Conservation (phyloP, 2,113 vertebrate genomes). For the Cryptomyrus ogoouensis region DNA sequence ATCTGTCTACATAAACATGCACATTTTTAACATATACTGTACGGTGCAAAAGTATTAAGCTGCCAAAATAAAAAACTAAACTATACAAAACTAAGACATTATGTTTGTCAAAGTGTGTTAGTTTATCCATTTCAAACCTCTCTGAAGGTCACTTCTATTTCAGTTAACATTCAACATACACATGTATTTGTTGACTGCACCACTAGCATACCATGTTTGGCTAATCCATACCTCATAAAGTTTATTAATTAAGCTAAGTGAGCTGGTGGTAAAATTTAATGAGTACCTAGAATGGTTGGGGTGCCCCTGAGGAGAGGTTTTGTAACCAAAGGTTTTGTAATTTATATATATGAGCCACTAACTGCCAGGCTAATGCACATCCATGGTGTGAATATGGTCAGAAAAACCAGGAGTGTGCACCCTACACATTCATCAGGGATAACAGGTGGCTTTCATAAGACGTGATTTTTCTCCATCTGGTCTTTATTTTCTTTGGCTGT, state of each 20-base stretch:
- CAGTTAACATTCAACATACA: not conserved
- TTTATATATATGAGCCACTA: not conserved
- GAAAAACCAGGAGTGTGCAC: not conserved
- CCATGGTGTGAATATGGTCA: not conserved
- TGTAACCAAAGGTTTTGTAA: not conserved
- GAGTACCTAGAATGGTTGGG: not conserved
- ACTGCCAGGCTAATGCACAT: not conserved
- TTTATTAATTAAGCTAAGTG: not conserved
- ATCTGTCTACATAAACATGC: not conserved
- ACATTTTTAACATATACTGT: not conserved
- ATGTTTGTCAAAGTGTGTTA: not conserved
- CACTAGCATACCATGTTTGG: not conserved
- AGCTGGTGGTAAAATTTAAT: not conserved
- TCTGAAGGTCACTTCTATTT: not conserved
- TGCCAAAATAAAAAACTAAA: not conserved
- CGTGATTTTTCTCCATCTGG: slow-evolving; percentile 6
- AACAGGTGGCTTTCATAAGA: slow-evolving; percentile 23
- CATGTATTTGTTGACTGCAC: not conserved
- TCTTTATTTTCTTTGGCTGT: not conserved
- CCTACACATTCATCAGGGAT: not conserved
- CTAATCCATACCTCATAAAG: not conserved
- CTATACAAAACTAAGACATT: not conserved
- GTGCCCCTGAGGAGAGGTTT: not conserved
- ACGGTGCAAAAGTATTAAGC: not conserved
- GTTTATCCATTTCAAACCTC: not conserved